Percentiles rank a stretch among this genome's conserved stretches.
phyloP scores from a whole-genome alignment of 2,888 invertebrate species.

The Diploptera punctata region DNA sequence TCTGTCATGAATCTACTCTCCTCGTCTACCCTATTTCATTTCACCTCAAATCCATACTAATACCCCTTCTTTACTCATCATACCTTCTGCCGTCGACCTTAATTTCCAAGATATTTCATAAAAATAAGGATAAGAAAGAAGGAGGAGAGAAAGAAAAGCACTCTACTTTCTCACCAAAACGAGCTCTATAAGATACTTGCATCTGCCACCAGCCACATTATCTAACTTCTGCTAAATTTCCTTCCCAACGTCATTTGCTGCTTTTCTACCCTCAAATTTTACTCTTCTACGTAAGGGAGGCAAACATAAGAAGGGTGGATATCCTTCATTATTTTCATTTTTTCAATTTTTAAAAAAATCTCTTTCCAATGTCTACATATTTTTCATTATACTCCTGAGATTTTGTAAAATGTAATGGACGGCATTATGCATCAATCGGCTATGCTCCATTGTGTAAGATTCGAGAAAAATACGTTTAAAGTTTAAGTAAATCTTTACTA shows the following conservation, averaged over 20 bases:
- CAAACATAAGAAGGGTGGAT: not conserved
- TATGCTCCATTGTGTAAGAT: too few relatives aligned
- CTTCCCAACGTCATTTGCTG: constrained; percentile 15
- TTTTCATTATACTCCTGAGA: too few relatives aligned
- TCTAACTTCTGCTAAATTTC: not conserved
- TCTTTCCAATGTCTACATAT: too few relatives aligned
- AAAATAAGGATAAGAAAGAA: not conserved
- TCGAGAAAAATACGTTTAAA: too few relatives aligned
- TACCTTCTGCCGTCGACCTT: not conserved
- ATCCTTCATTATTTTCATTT: constrained; percentile 23
- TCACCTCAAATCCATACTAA: constrained; percentile 6
- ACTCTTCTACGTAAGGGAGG: not conserved
- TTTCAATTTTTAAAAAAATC: too few relatives aligned
- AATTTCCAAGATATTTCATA: constrained; percentile 17
- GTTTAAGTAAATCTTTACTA: too few relatives aligned
- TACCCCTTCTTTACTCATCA: not conserved
- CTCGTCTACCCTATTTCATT: not conserved
- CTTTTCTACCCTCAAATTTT: not conserved
- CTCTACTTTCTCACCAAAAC: not conserved
- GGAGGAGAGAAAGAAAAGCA: not conserved
- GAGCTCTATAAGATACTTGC: not conserved
- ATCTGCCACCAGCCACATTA: constrained; percentile 22
- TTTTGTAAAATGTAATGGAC: too few relatives aligned
- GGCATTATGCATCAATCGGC: too few relatives aligned
- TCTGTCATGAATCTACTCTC: not conserved